phyloP scores from a whole-genome alignment of 1,140 invertebrate species.

The Daktulosphaira vitifoliae region DNA sequence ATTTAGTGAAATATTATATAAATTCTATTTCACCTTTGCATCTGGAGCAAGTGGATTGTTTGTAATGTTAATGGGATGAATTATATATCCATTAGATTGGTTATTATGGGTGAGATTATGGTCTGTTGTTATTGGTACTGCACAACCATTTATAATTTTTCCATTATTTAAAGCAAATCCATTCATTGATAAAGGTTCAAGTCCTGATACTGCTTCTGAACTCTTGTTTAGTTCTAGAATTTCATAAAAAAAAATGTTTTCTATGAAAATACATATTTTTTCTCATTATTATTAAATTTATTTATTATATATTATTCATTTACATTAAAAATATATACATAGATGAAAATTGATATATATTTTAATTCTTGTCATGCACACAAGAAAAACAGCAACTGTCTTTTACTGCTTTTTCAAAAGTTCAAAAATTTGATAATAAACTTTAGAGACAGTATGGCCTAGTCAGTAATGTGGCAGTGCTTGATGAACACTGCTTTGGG shows the following conservation, averaged over 20 bases:
- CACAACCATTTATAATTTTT: slow-evolving; percentile 31
- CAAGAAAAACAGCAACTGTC: too few relatives aligned
- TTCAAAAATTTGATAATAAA: too few relatives aligned
- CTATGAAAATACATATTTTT: slow-evolving; percentile 17
- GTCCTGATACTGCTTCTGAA: slow-evolving; percentile 36
- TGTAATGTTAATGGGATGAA: slow-evolving; percentile 52
- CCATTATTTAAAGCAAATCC: slow-evolving; percentile 30
- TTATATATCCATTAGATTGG: slow-evolving; percentile 23
- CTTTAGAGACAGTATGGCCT: too few relatives aligned
- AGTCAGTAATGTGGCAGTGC: too few relatives aligned
- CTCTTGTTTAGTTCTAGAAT: slow-evolving; percentile 11
- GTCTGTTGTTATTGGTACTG: slow-evolving; percentile 2
- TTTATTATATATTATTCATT: not conserved
- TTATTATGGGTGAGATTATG: slow-evolving; percentile 34
- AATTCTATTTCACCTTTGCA: slow-evolving; percentile 42
- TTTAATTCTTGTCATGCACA: too few relatives aligned
- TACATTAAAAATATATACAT: too few relatives aligned
- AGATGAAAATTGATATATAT: not conserved
- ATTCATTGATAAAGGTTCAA: slow-evolving; percentile 39
- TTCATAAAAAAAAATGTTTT: not conserved
- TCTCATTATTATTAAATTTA: slow-evolving; percentile 7
- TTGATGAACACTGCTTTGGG: too few relatives aligned
- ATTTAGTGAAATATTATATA: too few relatives aligned
- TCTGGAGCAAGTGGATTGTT: slow-evolving; percentile 57
- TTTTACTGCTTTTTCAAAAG: too few relatives aligned